Evolutionary conservation across 2,113 vertebrate genomes (phyloP).

Genomic region (Scomber colias): DNA sequence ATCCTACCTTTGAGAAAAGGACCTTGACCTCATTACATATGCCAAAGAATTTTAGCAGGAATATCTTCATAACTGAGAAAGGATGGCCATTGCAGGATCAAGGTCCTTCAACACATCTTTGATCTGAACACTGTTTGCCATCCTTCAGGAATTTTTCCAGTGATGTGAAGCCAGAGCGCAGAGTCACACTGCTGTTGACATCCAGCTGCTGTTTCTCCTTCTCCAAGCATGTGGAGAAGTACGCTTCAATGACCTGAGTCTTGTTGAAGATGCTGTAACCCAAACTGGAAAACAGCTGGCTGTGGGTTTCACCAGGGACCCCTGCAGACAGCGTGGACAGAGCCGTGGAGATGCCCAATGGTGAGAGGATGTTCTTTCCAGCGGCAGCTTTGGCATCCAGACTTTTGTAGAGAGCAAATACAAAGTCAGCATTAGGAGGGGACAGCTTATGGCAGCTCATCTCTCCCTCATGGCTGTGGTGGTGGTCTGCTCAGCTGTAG

Average conservation of each 20-base stretch:
- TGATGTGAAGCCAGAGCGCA: constrained; percentile 64
- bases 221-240: constrained; percentile 76
- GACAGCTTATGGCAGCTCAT: constrained; percentile 58
- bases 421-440: constrained; percentile 83
- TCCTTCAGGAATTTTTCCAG: constrained; percentile 70
- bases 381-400: constrained; percentile 60
- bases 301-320: constrained; percentile 63
- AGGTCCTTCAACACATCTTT: constrained; percentile 81
- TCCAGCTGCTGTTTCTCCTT: constrained; percentile 74
- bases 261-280: constrained; percentile 63
- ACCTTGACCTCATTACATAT: constrained; percentile 77
- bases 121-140: constrained; percentile 79
- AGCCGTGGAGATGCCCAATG: constrained; percentile 77
- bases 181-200: constrained; percentile 73
- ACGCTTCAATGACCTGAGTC: constrained; percentile 69
- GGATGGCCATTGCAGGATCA: constrained; percentile 75
- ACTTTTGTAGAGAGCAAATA: constrained; percentile 86
- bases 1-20: constrained; percentile 87
- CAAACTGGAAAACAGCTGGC: constrained; percentile 82
- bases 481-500: constrained; percentile 64
- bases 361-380: constrained; percentile 85
- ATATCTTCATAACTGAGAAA: constrained; percentile 77
- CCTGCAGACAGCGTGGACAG: constrained; percentile 79
- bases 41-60: constrained; percentile 88
- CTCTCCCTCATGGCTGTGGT: constrained; percentile 27